Evolutionary conservation across 2,888 invertebrate species (phyloP).

Genomic region (Salpingus planirostris): DNA sequence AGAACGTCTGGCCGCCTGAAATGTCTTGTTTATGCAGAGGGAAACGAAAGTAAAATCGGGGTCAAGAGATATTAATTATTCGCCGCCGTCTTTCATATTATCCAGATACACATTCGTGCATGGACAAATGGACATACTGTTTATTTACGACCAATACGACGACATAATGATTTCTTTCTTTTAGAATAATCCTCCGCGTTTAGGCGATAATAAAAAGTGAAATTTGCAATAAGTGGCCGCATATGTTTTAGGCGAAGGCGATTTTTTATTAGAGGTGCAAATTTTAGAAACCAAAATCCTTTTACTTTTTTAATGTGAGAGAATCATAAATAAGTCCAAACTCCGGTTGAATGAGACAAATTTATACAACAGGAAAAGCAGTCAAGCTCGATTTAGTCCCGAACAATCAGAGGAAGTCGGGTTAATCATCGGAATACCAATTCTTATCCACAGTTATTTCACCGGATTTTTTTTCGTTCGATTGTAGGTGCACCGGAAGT

Average conservation of each 20-base stretch:
- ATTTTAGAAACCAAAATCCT: too few relatives aligned
- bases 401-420: constrained; percentile 13
- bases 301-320: too few relatives aligned
- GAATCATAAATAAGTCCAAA: too few relatives aligned
- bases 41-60: constrained; percentile 24
- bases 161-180: too few relatives aligned
- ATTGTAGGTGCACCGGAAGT: constrained; percentile 45
- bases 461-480: constrained; percentile 13
- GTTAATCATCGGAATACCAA: constrained; percentile 5
- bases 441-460: constrained; percentile 3
- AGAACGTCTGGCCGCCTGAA: constrained; percentile 6
- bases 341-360: too few relatives aligned
- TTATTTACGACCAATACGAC: constrained; percentile 7
- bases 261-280: too few relatives aligned
- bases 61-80: constrained; percentile 17
- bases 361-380: too few relatives aligned
- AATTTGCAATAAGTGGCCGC: too few relatives aligned
- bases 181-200: too few relatives aligned
- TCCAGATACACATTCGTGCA: too few relatives aligned
- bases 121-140: constrained; percentile 11
- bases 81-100: background rate
- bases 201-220: too few relatives aligned
- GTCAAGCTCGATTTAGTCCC: constrained; percentile 1
- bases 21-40: constrained; percentile 10
- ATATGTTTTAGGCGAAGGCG: too few relatives aligned